Percentiles rank a stretch among this genome's conserved stretches.
Evolutionary conservation across 2,888 invertebrate species (phyloP).

Genomic region (Ganaspis brasiliensis): DNA sequence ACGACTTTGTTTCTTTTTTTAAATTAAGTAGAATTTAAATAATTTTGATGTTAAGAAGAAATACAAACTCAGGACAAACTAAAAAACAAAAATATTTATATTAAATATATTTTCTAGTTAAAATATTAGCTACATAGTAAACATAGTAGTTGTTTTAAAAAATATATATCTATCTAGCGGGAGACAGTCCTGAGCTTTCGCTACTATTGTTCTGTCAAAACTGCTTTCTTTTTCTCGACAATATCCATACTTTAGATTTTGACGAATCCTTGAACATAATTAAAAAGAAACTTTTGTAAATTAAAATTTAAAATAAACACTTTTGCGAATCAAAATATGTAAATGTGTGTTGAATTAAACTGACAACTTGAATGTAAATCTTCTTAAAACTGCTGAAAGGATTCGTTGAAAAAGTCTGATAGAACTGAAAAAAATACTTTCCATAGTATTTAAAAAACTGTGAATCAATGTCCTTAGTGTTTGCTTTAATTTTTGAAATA

Average conservation of each 20-base stretch:
- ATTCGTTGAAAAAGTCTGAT: not conserved
- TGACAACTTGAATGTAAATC: not conserved
- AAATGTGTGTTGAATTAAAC: not conserved
- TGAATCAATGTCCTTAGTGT: constrained; percentile 7
- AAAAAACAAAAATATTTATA: too few relatives aligned
- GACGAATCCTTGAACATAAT: constrained; percentile 3
- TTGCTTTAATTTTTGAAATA: not conserved
- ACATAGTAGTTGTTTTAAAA: not conserved
- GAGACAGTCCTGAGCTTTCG: constrained; percentile 1
- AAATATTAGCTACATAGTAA: too few relatives aligned
- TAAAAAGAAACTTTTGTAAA: too few relatives aligned
- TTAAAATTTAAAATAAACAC: too few relatives aligned
- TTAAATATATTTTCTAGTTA: too few relatives aligned
- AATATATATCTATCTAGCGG: not conserved
- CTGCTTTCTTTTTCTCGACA: constrained; percentile 18
- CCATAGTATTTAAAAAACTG: not conserved
- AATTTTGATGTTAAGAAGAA: too few relatives aligned
- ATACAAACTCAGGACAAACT: too few relatives aligned
- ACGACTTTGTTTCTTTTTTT: too few relatives aligned
- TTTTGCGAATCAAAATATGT: not conserved
- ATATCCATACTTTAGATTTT: not conserved
- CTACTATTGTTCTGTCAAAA: not conserved
- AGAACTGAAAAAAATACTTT: not conserved
- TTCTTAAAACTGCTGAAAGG: not conserved
- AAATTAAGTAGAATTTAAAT: too few relatives aligned